phyloP scores from a whole-genome alignment of 2,113 vertebrate genomes.

The Daboia siamensis region DNA sequence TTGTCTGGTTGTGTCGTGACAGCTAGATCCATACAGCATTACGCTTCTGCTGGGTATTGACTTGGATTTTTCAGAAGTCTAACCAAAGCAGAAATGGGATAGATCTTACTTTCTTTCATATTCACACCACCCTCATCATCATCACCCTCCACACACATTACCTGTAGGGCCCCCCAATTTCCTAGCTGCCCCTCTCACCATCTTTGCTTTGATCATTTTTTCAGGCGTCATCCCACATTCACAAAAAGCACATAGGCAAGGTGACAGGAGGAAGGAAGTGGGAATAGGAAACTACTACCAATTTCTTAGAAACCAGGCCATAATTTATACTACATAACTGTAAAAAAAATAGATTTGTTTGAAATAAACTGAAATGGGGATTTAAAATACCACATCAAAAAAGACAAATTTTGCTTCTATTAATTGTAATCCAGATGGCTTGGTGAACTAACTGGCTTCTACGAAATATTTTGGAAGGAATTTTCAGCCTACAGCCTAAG shows the following conservation, averaged over 20 bases:
- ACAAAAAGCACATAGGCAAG: neutral
- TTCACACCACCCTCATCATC: neutral
- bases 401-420: neutral
- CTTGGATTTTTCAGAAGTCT: neutral
- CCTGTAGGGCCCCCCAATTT: neutral
- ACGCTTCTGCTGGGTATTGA: neutral
- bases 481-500: neutral
- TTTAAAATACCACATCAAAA: neutral
- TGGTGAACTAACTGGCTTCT: neutral
- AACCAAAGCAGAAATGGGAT: neutral
- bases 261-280: neutral
- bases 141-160: neutral
- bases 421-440: neutral
- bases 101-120: neutral
- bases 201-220: neutral
- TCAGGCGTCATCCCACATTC: neutral
- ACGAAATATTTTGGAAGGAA: neutral
- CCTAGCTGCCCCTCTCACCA: neutral
- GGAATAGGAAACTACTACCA: too few species aligned
- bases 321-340: neutral
- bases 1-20: neutral
- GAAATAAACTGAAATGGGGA: neutral
- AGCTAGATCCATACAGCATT: neutral
- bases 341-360: neutral
- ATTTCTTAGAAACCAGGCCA: neutral